These are phyloP conservation scores for Aeoliscus strigatus DNA, from an alignment of 2,797 vertebrate species.

Conservation along the genomic window DNA sequence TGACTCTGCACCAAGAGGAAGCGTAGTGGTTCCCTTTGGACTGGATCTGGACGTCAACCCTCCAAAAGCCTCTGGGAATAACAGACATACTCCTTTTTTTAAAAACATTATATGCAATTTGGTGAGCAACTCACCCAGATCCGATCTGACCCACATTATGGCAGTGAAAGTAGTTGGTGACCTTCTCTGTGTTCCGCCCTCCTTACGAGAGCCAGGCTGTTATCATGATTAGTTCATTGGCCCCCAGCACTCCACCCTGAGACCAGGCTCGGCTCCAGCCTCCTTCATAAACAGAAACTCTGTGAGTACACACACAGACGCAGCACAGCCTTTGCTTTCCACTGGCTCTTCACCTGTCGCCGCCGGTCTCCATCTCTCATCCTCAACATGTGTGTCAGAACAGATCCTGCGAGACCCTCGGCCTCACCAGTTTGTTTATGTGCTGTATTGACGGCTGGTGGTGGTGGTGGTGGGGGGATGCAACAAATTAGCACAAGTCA, in stretches of 20 bases:
- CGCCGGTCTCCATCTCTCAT: slow-evolving; percentile 42
- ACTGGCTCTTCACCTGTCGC: slow-evolving; percentile 63
- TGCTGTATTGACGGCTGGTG: slow-evolving; percentile 40
- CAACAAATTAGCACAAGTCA: slow-evolving; percentile 78
- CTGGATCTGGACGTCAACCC: slow-evolving; percentile 24
- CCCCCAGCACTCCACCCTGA: slow-evolving; percentile 62
- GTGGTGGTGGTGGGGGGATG: slow-evolving; percentile 44
- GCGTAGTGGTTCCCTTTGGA: slow-evolving; percentile 21
- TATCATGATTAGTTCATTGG: slow-evolving; percentile 57
- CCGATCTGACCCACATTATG: slow-evolving; percentile 64
- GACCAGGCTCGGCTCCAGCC: slow-evolving; percentile 52
- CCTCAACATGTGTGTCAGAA: slow-evolving; percentile 49
- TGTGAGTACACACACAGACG: slow-evolving; percentile 18
- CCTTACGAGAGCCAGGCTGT: slow-evolving; percentile 61
- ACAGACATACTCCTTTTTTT: slow-evolving; percentile 10
- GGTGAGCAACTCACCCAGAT: slow-evolving; percentile 46
- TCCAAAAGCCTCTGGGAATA: slow-evolving; percentile 49
- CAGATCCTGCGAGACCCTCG: slow-evolving; percentile 43
- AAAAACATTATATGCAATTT: slow-evolving; percentile 15
- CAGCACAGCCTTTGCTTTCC: slow-evolving; percentile 31
- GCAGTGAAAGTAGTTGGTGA: slow-evolving; percentile 60
- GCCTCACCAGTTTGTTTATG: slow-evolving; percentile 53
- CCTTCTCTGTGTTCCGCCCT: slow-evolving; percentile 63
- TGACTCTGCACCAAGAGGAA: slow-evolving; percentile 33
- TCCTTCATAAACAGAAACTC: slow-evolving; percentile 25